Evolutionary conservation across 1,140 invertebrate genomes (phyloP).

Genomic region (Protaetia brevitarsis): DNA sequence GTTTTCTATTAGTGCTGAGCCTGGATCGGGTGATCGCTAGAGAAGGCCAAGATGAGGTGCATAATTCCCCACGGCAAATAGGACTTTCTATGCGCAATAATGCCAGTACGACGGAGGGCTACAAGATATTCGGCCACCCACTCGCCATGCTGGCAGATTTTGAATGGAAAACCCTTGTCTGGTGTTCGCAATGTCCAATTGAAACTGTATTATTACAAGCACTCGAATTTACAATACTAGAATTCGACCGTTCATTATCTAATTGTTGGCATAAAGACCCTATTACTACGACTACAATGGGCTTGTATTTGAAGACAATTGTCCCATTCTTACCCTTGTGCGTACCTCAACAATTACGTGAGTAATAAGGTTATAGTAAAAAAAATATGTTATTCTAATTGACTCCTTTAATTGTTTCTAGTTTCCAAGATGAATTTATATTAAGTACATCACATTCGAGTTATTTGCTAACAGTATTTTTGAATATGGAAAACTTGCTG

Average conservation of each 20-base stretch:
- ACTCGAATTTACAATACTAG: neutral
- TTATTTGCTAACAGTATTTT: too few relatives aligned
- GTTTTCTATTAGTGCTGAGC: constrained; percentile 14
- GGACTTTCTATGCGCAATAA: neutral
- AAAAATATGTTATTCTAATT: too few relatives aligned
- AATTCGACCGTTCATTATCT: neutral
- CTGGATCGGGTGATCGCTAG: neutral
- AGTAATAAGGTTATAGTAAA: too few relatives aligned
- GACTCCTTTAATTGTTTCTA: too few relatives aligned
- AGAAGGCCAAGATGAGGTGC: neutral
- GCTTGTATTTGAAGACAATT: neutral
- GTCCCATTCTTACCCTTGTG: too few relatives aligned
- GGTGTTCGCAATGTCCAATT: constrained; percentile 6
- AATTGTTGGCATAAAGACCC: neutral
- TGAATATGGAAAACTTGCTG: too few relatives aligned
- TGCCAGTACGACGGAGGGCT: neutral
- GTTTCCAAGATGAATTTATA: too few relatives aligned
- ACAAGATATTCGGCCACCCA: neutral
- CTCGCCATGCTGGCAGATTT: neutral
- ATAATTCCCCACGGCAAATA: neutral
- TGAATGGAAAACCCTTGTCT: constrained; percentile 16
- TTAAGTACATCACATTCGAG: too few relatives aligned
- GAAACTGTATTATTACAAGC: constrained; percentile 1
- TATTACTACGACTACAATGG: neutral
- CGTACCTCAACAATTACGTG: too few relatives aligned